Percentiles rank a stretch among this genome's conserved stretches.
Evolutionary conservation across 2,797 vertebrate genomes (phyloP).

Genomic region (Alexandromys oeconomus): DNA sequence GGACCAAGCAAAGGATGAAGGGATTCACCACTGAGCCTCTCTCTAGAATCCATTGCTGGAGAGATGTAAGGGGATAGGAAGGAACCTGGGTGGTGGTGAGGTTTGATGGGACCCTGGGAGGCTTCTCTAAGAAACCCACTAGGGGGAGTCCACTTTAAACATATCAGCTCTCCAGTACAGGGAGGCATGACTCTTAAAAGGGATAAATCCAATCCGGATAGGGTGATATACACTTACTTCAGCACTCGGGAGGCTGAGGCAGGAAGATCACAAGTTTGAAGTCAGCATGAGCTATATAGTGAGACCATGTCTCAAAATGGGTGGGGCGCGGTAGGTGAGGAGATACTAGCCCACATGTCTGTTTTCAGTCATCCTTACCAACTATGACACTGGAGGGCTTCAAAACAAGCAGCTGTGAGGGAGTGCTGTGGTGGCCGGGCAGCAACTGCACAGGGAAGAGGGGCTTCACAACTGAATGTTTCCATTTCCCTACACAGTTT

Average conservation of each 20-base stretch:
- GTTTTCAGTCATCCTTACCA: neutral
- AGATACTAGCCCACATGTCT: neutral
- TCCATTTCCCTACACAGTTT: neutral
- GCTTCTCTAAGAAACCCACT: neutral
- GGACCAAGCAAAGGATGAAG: neutral
- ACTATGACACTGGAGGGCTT: neutral
- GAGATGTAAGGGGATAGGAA: neutral
- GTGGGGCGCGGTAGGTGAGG: neutral
- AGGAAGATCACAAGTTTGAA: neutral
- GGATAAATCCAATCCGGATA: too few species aligned
- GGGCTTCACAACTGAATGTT: neutral
- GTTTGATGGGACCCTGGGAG: neutral
- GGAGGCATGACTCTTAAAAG: neutral
- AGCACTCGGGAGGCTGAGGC: neutral
- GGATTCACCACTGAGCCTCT: neutral
- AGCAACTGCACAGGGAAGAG: neutral
- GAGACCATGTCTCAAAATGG: neutral
- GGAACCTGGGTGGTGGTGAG: neutral
- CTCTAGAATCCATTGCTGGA: neutral
- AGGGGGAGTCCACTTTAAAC: neutral
- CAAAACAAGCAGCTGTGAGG: neutral
- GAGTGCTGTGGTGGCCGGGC: too few species aligned
- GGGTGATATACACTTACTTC: neutral
- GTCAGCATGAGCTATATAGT: neutral
- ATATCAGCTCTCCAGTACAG: neutral